Base-by-base conservation (phyloP, 2,888 invertebrate genomes). In the Pammene fasciana region DNA sequence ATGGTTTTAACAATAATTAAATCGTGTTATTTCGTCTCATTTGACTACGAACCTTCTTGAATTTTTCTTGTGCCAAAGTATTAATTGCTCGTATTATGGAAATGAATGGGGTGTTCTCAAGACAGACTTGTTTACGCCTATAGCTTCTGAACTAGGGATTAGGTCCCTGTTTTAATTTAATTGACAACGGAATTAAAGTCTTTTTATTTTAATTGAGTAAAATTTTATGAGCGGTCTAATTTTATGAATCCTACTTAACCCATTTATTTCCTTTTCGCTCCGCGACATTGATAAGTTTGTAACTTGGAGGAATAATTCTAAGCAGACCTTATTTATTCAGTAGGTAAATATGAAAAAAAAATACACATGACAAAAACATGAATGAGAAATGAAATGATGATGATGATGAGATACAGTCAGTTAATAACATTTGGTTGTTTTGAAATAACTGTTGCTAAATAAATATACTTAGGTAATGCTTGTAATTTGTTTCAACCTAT, bases 61-160 rank as follows among this genome's bases (percentile, higher is more conserved):
- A 48, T 52, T 56, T 65, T 70, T 54, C 59, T 57, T 18, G 6
- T 50, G 64, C 54, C 66, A 48, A 48, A 68, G 72, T 38, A 72
- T 71, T 79, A 75, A 78, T 77, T 75, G 73, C 74, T 43, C 41
- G 68, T 74, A 75, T 78, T 76, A 78, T 76, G 78, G 71, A 74
- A 75, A 75, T 74, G 73, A 75, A 72, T 73, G 74, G 74, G 72
- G 65, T 71, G 68, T 72, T 64, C 70, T 67, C 72, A 72, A 72
- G 65, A 52, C 68, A 62, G 60, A 70, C 70, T 60, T 71, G 65
- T 65, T 66, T 64, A 59, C 65, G 66, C 56, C 55, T 48, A 64
- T 70, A 55, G 65, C 65, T 60, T 34, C 48, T 60, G 55, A 65
- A 70, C 65, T 45, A 65, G 54, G 34, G 59, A 48, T 70, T 60